Conservation (phyloP, 1,140 invertebrate species). For the Philopotamus ludificatus region DNA sequence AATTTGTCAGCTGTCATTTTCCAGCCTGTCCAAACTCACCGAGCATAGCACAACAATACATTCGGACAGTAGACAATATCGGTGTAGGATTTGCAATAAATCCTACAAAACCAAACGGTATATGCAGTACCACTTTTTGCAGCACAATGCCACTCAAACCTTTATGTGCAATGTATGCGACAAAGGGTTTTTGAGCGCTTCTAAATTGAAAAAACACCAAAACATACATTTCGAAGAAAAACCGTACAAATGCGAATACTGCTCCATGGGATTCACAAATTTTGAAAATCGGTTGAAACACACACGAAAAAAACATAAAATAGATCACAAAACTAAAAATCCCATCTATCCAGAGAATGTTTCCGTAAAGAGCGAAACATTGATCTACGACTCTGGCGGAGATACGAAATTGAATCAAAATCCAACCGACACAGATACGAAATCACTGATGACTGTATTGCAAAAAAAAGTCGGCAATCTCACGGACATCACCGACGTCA, state of each 20-base stretch:
- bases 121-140: conserved; percentile 54
- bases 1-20: conserved; percentile 17
- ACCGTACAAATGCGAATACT: conserved; percentile 59
- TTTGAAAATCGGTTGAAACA: conserved; percentile 61
- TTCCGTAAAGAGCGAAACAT: background rate
- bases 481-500: background rate
- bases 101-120: conserved; percentile 57
- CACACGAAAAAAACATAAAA: conserved; percentile 56
- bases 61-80: conserved; percentile 50
- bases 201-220: conserved; percentile 58
- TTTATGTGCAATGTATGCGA: conserved; percentile 53
- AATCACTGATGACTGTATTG: background rate
- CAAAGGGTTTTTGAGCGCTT: conserved; percentile 54
- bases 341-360: conserved; percentile 39
- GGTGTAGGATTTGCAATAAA: conserved; percentile 53
- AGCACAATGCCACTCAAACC: conserved; percentile 51
- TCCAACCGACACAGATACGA: background rate
- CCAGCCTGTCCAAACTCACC: conserved; percentile 49
- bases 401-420: background rate
- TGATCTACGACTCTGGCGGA: background rate
- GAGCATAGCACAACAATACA: conserved; percentile 56
- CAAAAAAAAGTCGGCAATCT: background rate
- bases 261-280: conserved; percentile 57
- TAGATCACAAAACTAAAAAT: conserved; percentile 56
- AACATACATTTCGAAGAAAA: conserved; percentile 59